Percentiles rank a stretch among this genome's conserved stretches.
These are phyloP conservation scores for Battus philenor DNA, from an alignment of 1,140 invertebrate genomes.

Conservation along the genomic window DNA sequence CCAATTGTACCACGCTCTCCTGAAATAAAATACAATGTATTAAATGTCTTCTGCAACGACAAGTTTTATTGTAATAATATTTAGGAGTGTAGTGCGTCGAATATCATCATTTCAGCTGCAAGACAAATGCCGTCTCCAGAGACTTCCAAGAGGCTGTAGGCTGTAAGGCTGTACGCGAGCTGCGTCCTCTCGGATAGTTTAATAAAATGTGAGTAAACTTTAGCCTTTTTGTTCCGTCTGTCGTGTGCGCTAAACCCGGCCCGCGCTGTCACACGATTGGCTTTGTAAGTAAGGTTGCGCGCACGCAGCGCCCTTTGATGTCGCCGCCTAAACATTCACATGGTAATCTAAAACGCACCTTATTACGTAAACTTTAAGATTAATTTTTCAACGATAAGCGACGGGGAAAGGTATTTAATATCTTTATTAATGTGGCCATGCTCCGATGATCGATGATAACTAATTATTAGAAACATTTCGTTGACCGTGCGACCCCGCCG, in stretches of 20 bases:
- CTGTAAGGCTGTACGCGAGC: too few relatives aligned
- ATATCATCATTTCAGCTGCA: too few relatives aligned
- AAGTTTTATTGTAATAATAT: too few relatives aligned
- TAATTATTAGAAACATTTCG: conserved; percentile 75
- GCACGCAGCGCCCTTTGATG: conserved; percentile 66
- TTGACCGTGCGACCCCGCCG: conserved; percentile 54
- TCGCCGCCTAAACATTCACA: conserved; percentile 37
- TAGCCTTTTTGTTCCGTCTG: background rate
- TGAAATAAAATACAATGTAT: too few relatives aligned
- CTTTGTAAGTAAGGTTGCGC: conserved; percentile 57
- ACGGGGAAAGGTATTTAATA: conserved; percentile 63
- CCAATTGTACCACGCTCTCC: too few relatives aligned
- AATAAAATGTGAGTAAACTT: too few relatives aligned
- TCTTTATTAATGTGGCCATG: conserved; percentile 72
- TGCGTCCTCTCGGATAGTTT: too few relatives aligned
- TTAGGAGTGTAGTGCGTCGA: too few relatives aligned
- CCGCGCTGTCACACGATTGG: conserved; percentile 68
- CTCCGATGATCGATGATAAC: conserved; percentile 73
- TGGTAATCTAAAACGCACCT: conserved; percentile 20
- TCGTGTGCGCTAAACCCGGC: background rate
- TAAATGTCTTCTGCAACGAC: too few relatives aligned
- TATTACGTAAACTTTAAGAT: conserved; percentile 20
- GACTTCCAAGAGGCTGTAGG: too few relatives aligned
- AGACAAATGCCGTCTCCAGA: too few relatives aligned
- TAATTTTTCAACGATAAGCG: conserved; percentile 16